Conservation (phyloP, 2,888 invertebrate genomes). For the Cataglyphis livida region DNA sequence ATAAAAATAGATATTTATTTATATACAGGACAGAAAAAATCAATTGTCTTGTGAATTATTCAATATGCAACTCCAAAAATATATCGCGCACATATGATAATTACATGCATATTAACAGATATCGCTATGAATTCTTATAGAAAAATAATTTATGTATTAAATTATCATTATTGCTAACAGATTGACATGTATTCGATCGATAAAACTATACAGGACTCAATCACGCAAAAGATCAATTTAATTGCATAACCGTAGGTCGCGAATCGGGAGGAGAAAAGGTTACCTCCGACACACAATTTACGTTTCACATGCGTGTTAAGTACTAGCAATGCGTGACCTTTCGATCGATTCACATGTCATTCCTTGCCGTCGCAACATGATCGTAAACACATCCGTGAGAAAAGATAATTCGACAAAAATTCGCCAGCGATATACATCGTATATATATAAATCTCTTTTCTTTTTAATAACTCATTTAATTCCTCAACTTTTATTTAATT, state of each 20-base stretch:
- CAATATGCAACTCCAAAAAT: background rate
- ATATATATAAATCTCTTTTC: background rate
- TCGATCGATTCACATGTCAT: conserved; percentile 45
- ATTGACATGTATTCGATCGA: conserved; percentile 14
- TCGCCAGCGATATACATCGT: background rate
- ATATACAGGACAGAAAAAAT: background rate
- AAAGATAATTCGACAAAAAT: conserved; percentile 22
- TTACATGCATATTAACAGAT: background rate
- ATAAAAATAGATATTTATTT: conserved; percentile 1
- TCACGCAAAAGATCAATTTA: conserved; percentile 60
- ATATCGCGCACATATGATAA: background rate
- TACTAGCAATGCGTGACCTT: conserved; percentile 44
- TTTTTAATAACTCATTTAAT: background rate
- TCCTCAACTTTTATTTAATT: background rate
- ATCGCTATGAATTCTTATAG: background rate
- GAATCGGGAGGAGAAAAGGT: conserved; percentile 64
- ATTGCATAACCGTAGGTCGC: conserved; percentile 59
- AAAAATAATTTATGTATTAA: conserved; percentile 4
- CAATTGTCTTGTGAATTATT: background rate
- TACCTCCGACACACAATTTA: conserved; percentile 63
- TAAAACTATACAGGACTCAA: conserved; percentile 30
- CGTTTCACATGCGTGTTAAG: conserved; percentile 37
- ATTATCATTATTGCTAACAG: background rate
- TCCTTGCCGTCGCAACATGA: conserved; percentile 5
- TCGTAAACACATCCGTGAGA: conserved; percentile 43